Conservation (phyloP, 2,888 invertebrate species). For the Pseudeuparius sepicola region DNA sequence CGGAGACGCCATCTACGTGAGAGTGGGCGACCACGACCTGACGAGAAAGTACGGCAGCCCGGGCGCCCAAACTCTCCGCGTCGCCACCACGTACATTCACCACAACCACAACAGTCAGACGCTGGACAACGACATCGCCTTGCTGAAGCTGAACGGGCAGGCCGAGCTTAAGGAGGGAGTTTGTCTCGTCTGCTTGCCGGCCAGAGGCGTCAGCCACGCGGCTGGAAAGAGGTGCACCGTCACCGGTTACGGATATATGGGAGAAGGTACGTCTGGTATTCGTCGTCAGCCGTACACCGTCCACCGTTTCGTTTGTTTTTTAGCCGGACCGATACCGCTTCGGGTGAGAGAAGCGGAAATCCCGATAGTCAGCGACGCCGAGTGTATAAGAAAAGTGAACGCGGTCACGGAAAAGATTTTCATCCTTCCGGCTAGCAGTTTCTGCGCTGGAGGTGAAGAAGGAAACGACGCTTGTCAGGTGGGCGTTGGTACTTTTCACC, state of each 20-base stretch:
- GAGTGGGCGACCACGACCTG: conserved; percentile 87
- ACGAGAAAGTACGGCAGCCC: conserved; percentile 86
- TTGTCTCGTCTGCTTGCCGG: conserved; percentile 79
- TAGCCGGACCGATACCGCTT: conserved; percentile 84
- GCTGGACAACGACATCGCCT: conserved; percentile 86
- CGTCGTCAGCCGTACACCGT: background rate
- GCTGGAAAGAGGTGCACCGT: conserved; percentile 87
- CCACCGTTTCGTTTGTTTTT: conserved; percentile 17
- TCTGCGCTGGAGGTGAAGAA: conserved; percentile 88
- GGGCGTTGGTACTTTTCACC: too few relatives aligned
- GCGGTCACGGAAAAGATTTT: conserved; percentile 92
- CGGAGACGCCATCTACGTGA: conserved; percentile 86
- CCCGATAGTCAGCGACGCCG: conserved; percentile 85
- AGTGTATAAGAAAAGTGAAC: conserved; percentile 86
- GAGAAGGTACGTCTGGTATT: conserved; percentile 56
- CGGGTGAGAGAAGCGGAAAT: conserved; percentile 84
- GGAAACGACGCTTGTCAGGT: conserved; percentile 92
- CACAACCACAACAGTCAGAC: conserved; percentile 95
- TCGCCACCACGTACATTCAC: conserved; percentile 89
- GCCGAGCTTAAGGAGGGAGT: conserved; percentile 80
- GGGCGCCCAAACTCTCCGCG: conserved; percentile 81
- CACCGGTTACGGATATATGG: conserved; percentile 93
- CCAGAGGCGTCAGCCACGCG: conserved; percentile 77
- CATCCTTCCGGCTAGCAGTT: conserved; percentile 84
- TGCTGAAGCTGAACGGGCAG: conserved; percentile 80